Evolutionary conservation across 2,888 invertebrate genomes (phyloP).

Genomic region (Adineta ricciae): DNA sequence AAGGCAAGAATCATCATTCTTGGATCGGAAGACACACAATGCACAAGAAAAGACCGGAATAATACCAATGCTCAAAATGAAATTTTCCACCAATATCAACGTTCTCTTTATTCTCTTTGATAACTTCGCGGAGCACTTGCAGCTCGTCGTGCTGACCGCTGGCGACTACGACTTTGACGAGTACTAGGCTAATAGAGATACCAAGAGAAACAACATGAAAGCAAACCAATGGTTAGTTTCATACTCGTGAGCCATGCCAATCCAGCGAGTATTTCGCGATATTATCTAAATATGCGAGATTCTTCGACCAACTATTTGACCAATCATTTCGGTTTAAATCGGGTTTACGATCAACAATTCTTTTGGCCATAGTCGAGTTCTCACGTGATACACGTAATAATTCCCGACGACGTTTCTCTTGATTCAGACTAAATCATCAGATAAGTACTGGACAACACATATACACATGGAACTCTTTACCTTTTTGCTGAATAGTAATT

Average conservation of each 20-base stretch:
- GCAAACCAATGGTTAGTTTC: not conserved
- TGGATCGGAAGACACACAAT: too few relatives aligned
- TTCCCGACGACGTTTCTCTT: slow-evolving; percentile 48
- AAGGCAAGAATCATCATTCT: too few relatives aligned
- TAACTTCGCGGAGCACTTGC: not conserved
- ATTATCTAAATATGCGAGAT: slow-evolving; percentile 46
- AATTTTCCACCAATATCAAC: too few relatives aligned
- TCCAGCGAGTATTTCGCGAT: slow-evolving; percentile 44
- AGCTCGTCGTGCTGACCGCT: not conserved
- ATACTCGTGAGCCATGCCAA: slow-evolving; percentile 18
- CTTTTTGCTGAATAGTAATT: slow-evolving; percentile 48
- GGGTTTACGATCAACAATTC: slow-evolving; percentile 44
- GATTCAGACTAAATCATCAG: slow-evolving; percentile 42
- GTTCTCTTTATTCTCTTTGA: too few relatives aligned
- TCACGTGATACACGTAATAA: slow-evolving; percentile 46
- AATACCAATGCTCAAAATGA: too few relatives aligned
- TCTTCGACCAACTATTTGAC: slow-evolving; percentile 46
- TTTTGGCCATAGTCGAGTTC: slow-evolving; percentile 46
- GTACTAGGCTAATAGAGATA: not conserved
- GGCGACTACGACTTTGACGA: not conserved
- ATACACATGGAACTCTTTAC: slow-evolving; percentile 36
- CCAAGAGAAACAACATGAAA: not conserved
- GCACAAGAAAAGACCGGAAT: too few relatives aligned
- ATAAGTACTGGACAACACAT: not conserved
- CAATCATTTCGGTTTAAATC: slow-evolving; percentile 38